Base-by-base conservation (phyloP, 1,140 invertebrate genomes). In the Drosophila aff. region DNA sequence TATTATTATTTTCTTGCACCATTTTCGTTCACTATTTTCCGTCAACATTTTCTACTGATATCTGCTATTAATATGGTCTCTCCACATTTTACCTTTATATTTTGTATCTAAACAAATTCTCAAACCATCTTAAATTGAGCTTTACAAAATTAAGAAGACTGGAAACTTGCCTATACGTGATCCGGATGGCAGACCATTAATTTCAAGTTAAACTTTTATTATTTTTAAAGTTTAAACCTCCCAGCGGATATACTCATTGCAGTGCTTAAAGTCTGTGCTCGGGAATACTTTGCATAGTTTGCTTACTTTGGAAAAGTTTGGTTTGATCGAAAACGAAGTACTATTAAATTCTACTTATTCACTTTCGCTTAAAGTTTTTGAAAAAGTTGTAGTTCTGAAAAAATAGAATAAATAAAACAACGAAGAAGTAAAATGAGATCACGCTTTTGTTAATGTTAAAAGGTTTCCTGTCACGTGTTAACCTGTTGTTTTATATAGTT, bases 301-400 rank as follows among this genome's bases (percentile, higher is more conserved):
- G 31, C 44, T 55, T 38, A 67, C 47, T 53, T 71, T 53, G 23
- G 15, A 21, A 31, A 69, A 72, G 18, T 72, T 72, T 33, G 43
- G 16, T 36, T 71, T 47, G 40, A 69, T 31, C 18, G 46, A 71
- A 57, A 58, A 38, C 15, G 43, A 69, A 53, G 40, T 23, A 71
- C 65, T 57, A 46, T 71, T 69, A 57, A 71, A 57, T 46, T 36
- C 33, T 36, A 36, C 33, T 13, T 13, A 36, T 36, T 47, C 26
- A 31, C n/a, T 15, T n/a, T 26, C 33, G 4, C 11, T 13, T 36
- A 3, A 36, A 36, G 33, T 11, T 7, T 4, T 36, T 36, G 11
- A 36, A 36, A 3, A 36, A 26, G 33, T 57, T 40, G n/a, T 26
- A 57, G 33, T 43, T 36, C 0, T 11, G 11, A 41, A 15, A 3